A percentile compares a stretch with the other conserved stretches of the same genome.
Conservation (phyloP, 35 echinoderm and acorn worm species). For the Apostichopus japonicus region DNA sequence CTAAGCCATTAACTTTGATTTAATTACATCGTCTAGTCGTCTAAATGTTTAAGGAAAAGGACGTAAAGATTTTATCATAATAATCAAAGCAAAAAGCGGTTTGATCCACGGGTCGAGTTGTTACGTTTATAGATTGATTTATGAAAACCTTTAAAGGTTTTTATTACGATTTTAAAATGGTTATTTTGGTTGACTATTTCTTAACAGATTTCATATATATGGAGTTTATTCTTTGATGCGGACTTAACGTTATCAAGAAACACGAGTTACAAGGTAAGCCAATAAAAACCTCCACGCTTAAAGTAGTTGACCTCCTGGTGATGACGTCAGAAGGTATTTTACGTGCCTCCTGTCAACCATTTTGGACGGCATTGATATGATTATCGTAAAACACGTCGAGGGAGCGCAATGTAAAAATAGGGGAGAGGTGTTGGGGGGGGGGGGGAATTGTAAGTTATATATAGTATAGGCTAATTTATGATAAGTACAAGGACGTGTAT, state of each 20-base stretch:
- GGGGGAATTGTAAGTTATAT: no score
- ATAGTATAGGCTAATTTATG: no score
- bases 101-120: not conserved
- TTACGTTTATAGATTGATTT: not conserved
- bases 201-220: not conserved
- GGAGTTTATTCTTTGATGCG: not conserved
- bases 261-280: not conserved
- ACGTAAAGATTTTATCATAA: conserved; percentile 14
- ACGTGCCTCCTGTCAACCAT: no score
- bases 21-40: conserved; percentile 5
- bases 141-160: not conserved
- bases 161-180: not conserved
- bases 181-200: not conserved
- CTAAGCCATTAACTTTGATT: conserved; percentile 8
- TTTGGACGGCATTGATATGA: no score
- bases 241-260: not conserved
- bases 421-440: no score
- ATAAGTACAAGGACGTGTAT: no score
- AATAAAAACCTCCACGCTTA: not conserved
- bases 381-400: no score
- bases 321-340: not conserved
- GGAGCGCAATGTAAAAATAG: no score
- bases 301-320: not conserved
- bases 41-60: not conserved
- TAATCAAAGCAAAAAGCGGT: not conserved